These are phyloP conservation scores for Crotalus helleri DNA, from an alignment of 2,113 vertebrate genomes.

Conservation along the genomic window DNA sequence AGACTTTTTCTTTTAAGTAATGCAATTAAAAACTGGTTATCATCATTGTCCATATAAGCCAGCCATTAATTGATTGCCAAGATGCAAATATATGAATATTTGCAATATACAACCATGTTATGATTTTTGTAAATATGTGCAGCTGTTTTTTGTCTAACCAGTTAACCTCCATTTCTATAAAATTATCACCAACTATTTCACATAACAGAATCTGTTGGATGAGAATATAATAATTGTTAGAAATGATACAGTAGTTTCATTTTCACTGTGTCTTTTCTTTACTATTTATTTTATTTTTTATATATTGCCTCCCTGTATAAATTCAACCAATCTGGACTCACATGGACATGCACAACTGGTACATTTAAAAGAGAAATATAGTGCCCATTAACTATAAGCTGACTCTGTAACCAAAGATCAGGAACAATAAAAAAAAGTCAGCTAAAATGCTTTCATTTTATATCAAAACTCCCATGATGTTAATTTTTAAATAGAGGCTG, in stretches of 20 bases:
- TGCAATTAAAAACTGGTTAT: not conserved
- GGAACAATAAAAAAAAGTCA: not conserved
- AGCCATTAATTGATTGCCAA: not conserved
- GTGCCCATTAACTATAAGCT: not conserved
- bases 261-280: not conserved
- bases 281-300: not conserved
- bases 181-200: not conserved
- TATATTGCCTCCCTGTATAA: not conserved
- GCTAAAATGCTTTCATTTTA: not conserved
- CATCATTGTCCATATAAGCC: not conserved
- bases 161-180: not conserved
- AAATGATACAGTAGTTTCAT: not conserved
- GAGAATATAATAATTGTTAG: not conserved
- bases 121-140: not conserved
- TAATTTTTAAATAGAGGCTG: slow-evolving; percentile 2
- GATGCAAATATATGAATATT: not conserved
- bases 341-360: not conserved
- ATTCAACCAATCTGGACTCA: not conserved
- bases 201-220: not conserved
- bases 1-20: not conserved
- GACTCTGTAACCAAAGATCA: not conserved
- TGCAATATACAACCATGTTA: not conserved
- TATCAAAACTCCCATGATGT: not conserved
- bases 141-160: not conserved
- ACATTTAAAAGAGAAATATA: not conserved